Percentiles rank a stretch among this genome's conserved stretches.
phyloP scores from a whole-genome alignment of 2,797 vertebrate genomes.

The Falco columbarius region DNA sequence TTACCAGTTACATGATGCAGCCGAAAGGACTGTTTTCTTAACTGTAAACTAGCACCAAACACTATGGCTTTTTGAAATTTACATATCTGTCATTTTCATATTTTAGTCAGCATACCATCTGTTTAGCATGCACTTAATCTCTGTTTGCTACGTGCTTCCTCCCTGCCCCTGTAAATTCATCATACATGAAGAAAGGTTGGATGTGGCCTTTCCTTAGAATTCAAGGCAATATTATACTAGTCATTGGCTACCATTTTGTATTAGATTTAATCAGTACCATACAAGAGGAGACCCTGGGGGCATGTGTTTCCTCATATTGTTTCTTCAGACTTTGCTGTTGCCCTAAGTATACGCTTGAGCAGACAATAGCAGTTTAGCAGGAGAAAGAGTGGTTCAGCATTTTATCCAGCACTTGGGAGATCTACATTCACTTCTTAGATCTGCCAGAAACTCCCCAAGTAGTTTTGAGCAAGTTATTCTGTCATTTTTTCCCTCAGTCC shows the following conservation, averaged over 20 bases:
- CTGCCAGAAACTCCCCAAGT: not conserved
- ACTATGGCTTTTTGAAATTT: not conserved
- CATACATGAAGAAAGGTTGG: not conserved
- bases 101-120: not conserved
- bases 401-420: not conserved
- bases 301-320: not conserved
- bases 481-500: not conserved
- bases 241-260: not conserved
- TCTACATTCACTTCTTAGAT: not conserved
- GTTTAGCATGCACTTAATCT: not conserved
- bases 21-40: not conserved
- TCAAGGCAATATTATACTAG: not conserved
- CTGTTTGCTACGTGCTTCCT: not conserved
- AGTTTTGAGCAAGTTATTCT: not conserved
- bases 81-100: not conserved
- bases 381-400: not conserved
- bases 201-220: not conserved
- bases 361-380: not conserved
- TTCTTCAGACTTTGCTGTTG: not conserved
- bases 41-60: not conserved
- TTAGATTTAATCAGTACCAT: not conserved
- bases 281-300: not conserved
- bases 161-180: rapidly evolving
- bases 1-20: not conserved
- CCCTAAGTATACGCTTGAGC: not conserved